These are phyloP conservation scores for Epirrhoe tristata DNA, from an alignment of 2,888 invertebrate species.

Conservation along the genomic window DNA sequence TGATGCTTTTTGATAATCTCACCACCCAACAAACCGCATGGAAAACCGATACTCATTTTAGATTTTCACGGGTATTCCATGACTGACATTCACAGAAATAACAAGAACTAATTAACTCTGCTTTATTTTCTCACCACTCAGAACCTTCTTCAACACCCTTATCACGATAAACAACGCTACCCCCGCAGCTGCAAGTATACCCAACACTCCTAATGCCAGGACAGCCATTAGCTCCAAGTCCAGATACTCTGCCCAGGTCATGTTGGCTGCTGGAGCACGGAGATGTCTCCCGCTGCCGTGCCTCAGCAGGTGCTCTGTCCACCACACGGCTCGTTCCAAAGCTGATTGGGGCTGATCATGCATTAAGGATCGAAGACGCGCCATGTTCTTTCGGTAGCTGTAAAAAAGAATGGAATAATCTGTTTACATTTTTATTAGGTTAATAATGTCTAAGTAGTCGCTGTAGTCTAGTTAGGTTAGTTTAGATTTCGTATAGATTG, in stretches of 20 bases:
- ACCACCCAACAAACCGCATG: too few species aligned
- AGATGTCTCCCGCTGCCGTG: constrained; percentile 48
- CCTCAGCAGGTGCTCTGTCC: constrained; percentile 76
- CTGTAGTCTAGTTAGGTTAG: too few species aligned
- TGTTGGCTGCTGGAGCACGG: background rate
- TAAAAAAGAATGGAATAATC: constrained; percentile 2
- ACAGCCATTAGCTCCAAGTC: background rate
- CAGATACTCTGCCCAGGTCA: constrained; percentile 3
- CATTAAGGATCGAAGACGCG: constrained; percentile 52
- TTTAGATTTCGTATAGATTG: too few species aligned
- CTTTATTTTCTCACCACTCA: background rate
- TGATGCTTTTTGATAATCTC: too few species aligned
- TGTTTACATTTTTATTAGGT: too few species aligned
- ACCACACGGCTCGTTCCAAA: constrained; percentile 73
- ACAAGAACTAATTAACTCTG: background rate
- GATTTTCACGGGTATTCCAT: too few species aligned
- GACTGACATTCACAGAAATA: background rate
- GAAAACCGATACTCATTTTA: too few species aligned
- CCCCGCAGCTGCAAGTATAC: background rate
- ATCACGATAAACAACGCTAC: background rate
- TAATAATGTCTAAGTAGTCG: too few species aligned
- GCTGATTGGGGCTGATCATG: constrained; percentile 66
- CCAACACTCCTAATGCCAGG: background rate
- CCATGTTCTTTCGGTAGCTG: constrained; percentile 50
- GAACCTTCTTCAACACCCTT: background rate